Percentiles rank a stretch among this genome's conserved stretches.
Evolutionary conservation across 2,797 vertebrate genomes (phyloP).

Genomic region (Tauraco hartlaubi): DNA sequence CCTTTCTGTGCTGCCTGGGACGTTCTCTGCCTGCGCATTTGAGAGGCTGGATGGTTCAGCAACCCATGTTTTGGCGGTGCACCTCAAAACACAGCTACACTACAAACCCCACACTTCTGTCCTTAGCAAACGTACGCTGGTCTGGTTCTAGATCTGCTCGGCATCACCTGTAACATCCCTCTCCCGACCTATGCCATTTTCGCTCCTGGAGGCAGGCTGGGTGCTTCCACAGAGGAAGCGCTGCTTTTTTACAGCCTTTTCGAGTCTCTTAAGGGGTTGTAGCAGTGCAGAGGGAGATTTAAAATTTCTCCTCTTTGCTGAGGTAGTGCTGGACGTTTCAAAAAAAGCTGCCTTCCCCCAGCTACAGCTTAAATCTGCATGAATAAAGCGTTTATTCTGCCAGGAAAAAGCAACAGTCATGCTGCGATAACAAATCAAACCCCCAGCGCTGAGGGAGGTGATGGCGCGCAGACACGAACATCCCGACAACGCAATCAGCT

Average conservation of each 20-base stretch:
- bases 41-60: neutral
- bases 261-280: neutral
- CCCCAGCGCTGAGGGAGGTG: neutral
- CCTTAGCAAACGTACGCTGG: accelerated
- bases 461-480: neutral
- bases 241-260: neutral
- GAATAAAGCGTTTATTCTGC: conserved; percentile 31
- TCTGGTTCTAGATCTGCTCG: neutral
- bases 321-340: neutral
- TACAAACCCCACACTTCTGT: neutral
- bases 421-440: conserved; percentile 27
- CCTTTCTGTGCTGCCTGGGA: neutral
- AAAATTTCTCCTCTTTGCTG: neutral
- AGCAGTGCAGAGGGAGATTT: neutral
- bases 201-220: neutral
- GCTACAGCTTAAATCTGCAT: neutral
- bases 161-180: neutral
- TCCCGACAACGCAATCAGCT: neutral
- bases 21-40: neutral
- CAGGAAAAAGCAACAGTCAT: conserved; percentile 19
- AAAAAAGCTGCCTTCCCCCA: neutral
- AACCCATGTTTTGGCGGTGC: accelerated
- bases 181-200: neutral
- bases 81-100: neutral
- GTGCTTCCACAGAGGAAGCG: neutral